These are phyloP conservation scores for Phortica variegata DNA, from an alignment of 1,140 invertebrate genomes.

Conservation along the genomic window DNA sequence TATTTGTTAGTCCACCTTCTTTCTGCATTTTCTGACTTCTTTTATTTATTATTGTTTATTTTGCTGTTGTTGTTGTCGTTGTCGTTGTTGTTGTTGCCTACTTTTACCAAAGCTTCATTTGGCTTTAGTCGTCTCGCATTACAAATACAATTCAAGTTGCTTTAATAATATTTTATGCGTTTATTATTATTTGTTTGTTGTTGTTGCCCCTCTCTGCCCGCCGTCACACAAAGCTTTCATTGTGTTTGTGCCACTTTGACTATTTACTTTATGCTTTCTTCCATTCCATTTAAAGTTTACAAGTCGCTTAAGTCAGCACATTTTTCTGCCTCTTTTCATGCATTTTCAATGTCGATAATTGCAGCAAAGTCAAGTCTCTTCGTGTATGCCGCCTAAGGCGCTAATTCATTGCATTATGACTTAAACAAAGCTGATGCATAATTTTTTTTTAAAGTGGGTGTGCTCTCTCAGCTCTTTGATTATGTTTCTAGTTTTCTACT, in stretches of 20 bases:
- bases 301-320: too few relatives aligned
- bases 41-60: too few relatives aligned
- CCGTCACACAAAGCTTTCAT: slow-evolving; percentile 25
- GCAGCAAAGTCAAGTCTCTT: slow-evolving; percentile 52
- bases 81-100: slow-evolving; percentile 45
- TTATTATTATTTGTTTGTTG: slow-evolving; percentile 47
- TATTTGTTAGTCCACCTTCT: slow-evolving; percentile 36
- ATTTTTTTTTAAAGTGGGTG: too few relatives aligned
- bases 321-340: too few relatives aligned
- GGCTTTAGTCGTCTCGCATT: slow-evolving; percentile 30
- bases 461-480: too few relatives aligned
- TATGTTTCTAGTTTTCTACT: too few relatives aligned
- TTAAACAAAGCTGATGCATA: not conserved
- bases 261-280: slow-evolving; percentile 4
- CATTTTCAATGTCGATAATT: slow-evolving; percentile 40
- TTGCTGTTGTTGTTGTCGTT: too few relatives aligned
- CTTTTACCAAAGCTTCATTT: slow-evolving; percentile 36
- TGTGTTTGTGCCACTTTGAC: slow-evolving; percentile 13
- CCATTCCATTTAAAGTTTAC: too few relatives aligned
- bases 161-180: slow-evolving; percentile 53
- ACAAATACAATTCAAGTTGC: too few relatives aligned
- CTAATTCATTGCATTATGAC: slow-evolving; percentile 51
- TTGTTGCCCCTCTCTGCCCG: too few relatives aligned
- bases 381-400: slow-evolving; percentile 47
- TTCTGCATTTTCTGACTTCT: too few relatives aligned